These are phyloP conservation scores for Schizotus pectinicornis DNA, from an alignment of 2,888 invertebrate species.

Conservation along the genomic window DNA sequence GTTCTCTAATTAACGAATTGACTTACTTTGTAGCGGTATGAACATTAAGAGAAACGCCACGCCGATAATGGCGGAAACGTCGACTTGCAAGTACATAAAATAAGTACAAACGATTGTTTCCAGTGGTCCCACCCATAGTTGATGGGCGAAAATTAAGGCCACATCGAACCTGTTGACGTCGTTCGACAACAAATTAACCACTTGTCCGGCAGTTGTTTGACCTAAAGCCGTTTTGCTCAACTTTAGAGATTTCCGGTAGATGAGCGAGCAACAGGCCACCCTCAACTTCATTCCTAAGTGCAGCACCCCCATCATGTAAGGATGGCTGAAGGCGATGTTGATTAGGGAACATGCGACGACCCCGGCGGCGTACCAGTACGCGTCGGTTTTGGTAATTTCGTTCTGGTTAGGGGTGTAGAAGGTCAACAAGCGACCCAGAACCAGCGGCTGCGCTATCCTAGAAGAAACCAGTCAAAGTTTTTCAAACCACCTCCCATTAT, in stretches of 20 bases:
- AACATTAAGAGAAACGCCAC: constrained; percentile 62
- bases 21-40: constrained; percentile 60
- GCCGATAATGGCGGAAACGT: constrained; percentile 64
- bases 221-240: constrained; percentile 72
- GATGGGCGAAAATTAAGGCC: constrained; percentile 79
- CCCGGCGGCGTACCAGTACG: constrained; percentile 79
- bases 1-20: neutral
- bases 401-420: constrained; percentile 63
- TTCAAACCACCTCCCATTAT: neutral
- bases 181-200: constrained; percentile 93
- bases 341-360: constrained; percentile 77
- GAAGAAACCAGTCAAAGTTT: constrained; percentile 14
- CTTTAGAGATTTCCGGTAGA: constrained; percentile 74
- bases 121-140: constrained; percentile 82
- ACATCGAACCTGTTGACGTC: constrained; percentile 92
- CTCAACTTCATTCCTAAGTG: constrained; percentile 88
- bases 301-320: constrained; percentile 87
- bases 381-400: constrained; percentile 60
- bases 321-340: constrained; percentile 72
- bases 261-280: constrained; percentile 82
- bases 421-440: constrained; percentile 68
- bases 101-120: constrained; percentile 78
- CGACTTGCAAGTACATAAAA: constrained; percentile 73
- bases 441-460: constrained; percentile 59
- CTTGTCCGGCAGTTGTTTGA: constrained; percentile 76